phyloP scores from a whole-genome alignment of 23 tunicate genomes.

The Botrylloides violaceus region DNA sequence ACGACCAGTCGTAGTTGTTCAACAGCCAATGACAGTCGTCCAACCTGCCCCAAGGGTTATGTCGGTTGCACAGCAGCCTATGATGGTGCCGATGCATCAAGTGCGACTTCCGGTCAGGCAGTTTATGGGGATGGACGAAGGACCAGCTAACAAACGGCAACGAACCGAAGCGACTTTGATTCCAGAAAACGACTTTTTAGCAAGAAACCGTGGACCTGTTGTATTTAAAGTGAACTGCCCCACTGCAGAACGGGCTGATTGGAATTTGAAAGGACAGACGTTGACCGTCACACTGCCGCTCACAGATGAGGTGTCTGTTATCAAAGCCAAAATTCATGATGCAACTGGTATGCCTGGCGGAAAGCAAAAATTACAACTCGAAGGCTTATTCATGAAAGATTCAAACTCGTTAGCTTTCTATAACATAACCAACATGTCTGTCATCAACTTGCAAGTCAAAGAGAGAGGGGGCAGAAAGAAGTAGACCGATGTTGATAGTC shows the following conservation, averaged over 20 bases:
- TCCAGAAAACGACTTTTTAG: conserved; percentile 58
- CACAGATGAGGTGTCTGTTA: conserved; percentile 94
- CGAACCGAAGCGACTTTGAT: conserved; percentile 87
- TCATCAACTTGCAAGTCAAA: conserved; percentile 69
- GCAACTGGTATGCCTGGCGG: conserved; percentile 97
- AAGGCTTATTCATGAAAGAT: conserved; percentile 91
- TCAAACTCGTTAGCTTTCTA: conserved; percentile 84
- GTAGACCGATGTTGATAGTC: conserved; percentile 1
- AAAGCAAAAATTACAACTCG: conserved; percentile 90
- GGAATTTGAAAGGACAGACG: conserved; percentile 86
- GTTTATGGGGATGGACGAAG: conserved; percentile 15
- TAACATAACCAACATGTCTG: conserved; percentile 52
- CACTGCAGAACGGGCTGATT: conserved; percentile 62
- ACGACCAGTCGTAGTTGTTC: conserved; percentile 72
- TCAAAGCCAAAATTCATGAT: conserved; percentile 94
- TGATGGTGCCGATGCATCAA: conserved; percentile 35
- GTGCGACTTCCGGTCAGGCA: conserved; percentile 10
- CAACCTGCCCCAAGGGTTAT: conserved; percentile 30
- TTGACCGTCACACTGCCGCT: conserved; percentile 80
- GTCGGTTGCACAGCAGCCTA: conserved; percentile 11
- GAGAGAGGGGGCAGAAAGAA: conserved; percentile 98
- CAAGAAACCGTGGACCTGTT: conserved; percentile 45
- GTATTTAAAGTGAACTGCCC: conserved; percentile 78
- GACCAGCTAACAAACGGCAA: conserved; percentile 59
- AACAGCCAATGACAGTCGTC: conserved; percentile 75